Conservation (phyloP, 2,113 vertebrate genomes). For the Budorcas taxicolor region DNA sequence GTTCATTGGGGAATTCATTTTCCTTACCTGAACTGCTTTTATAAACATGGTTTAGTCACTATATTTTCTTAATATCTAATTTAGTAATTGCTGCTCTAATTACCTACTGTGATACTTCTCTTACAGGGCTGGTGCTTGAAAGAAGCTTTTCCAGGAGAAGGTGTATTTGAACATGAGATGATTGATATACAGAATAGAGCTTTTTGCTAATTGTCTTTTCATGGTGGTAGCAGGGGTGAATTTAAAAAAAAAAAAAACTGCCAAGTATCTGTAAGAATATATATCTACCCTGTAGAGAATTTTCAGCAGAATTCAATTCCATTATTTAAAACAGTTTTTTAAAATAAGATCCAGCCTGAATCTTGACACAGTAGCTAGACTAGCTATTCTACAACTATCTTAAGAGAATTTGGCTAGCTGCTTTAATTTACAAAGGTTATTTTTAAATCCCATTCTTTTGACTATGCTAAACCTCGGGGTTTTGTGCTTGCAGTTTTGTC, state of each 20-base stretch:
- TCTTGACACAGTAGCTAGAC: neutral
- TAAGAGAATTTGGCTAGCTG: neutral
- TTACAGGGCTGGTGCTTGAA: slow-evolving; percentile 1
- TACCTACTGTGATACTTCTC: neutral
- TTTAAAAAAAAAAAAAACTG: neutral
- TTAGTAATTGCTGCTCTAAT: neutral
- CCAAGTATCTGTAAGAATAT: neutral
- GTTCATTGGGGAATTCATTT: neutral
- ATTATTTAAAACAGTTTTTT: neutral
- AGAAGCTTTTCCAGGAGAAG: neutral
- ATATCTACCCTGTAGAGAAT: neutral
- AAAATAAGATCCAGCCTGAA: neutral
- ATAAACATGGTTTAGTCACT: neutral
- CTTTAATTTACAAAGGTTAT: neutral
- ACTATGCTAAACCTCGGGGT: neutral
- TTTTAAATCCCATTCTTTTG: neutral
- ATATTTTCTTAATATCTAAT: neutral
- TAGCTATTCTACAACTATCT: neutral
- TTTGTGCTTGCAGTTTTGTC: neutral
- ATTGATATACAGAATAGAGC: neutral
- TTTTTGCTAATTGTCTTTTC: neutral
- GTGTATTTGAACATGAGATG: neutral
- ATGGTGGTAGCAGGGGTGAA: neutral
- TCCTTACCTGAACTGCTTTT: neutral
- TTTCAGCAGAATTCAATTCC: neutral